phyloP scores from a whole-genome alignment of 2,113 vertebrate species.

The Cephalopholis sonnerati region DNA sequence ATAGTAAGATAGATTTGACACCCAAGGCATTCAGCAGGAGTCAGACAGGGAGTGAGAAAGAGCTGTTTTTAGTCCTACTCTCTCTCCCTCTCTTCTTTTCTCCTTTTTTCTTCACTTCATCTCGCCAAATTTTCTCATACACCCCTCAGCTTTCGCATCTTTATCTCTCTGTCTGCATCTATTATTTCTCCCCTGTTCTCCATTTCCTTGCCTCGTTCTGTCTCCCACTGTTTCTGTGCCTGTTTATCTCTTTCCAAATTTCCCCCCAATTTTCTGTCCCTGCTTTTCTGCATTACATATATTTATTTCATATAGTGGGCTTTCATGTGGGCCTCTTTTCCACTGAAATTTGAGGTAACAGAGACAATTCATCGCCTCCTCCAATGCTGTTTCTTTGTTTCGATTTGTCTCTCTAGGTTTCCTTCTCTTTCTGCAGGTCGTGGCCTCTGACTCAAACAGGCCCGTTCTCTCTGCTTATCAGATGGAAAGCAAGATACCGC shows the following conservation, averaged over 20 bases:
- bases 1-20: slow-evolving; percentile 78
- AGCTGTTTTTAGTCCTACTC: slow-evolving; percentile 47
- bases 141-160: slow-evolving; percentile 38
- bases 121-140: slow-evolving; percentile 8
- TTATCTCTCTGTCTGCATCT: slow-evolving; percentile 40
- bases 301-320: slow-evolving; percentile 23
- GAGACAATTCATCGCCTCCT: slow-evolving; percentile 34
- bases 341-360: slow-evolving; percentile 25
- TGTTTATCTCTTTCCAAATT: slow-evolving; percentile 28
- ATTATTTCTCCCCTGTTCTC: slow-evolving; percentile 44
- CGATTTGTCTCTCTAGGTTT: slow-evolving; percentile 21
- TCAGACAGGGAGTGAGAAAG: slow-evolving; percentile 43
- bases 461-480: slow-evolving; percentile 30
- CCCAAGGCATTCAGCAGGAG: slow-evolving; percentile 61
- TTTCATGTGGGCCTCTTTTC: slow-evolving; percentile 9
- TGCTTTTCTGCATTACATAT: slow-evolving; percentile 30
- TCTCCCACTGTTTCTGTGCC: slow-evolving; percentile 8
- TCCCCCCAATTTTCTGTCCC: slow-evolving; percentile 1
- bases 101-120: slow-evolving; percentile 17
- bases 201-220: slow-evolving; percentile 19
- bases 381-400: slow-evolving; percentile 4
- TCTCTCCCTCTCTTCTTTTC: neutral
- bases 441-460: slow-evolving; percentile 42
- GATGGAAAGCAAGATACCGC: slow-evolving; percentile 27
- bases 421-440: slow-evolving; percentile 13